phyloP scores from a whole-genome alignment of 2,888 invertebrate species.

The Buathra laborator region DNA sequence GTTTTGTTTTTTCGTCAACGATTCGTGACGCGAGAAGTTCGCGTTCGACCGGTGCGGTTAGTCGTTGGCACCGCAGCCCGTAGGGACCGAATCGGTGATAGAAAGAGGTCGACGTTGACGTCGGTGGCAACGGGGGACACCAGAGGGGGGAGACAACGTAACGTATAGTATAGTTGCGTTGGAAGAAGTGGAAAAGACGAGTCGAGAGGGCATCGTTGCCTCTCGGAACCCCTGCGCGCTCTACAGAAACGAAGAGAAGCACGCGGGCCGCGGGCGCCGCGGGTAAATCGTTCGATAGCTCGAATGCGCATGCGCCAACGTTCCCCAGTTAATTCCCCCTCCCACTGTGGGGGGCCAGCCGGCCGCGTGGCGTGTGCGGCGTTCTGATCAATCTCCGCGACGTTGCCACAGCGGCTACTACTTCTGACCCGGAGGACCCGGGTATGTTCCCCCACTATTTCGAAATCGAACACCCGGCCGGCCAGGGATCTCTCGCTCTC shows the following conservation, averaged over 20 bases:
- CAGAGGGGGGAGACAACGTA: slow-evolving; percentile 21
- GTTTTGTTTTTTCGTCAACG: background rate
- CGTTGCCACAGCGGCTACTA: slow-evolving; percentile 78
- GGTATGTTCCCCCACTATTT: slow-evolving; percentile 59
- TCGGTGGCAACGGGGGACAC: slow-evolving; percentile 23
- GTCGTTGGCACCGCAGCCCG: background rate
- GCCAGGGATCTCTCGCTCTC: slow-evolving; percentile 63
- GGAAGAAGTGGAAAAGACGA: slow-evolving; percentile 11
- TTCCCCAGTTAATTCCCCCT: slow-evolving; percentile 77
- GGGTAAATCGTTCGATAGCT: slow-evolving; percentile 58
- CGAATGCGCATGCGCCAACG: slow-evolving; percentile 78
- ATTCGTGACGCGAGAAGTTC: background rate
- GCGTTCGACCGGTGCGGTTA: slow-evolving; percentile 3
- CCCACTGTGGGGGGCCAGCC: slow-evolving; percentile 71
- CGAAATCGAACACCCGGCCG: slow-evolving; percentile 63
- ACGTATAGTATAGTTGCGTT: background rate
- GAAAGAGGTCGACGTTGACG: slow-evolving; percentile 61
- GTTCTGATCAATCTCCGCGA: slow-evolving; percentile 82
- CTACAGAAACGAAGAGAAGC: slow-evolving; percentile 19
- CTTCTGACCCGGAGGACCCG: slow-evolving; percentile 70
- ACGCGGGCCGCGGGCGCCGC: slow-evolving; percentile 63
- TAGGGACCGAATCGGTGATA: slow-evolving; percentile 33
- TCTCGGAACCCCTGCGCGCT: background rate
- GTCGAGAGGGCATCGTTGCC: slow-evolving; percentile 8
- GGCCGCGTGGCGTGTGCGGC: slow-evolving; percentile 82